These are phyloP conservation scores for western clawed frog (Xenopus tropicalis) DNA, from an alignment of 2,113 vertebrate genomes.

Conservation along the genomic window UCB_Xtro_10.0 CM004445.2:33097501-33098000, in stretches of 20 bases:
- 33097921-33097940: background rate
- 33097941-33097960: background rate
- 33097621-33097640: background rate
- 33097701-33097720: conserved; percentile 36
- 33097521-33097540: too few relatives aligned
- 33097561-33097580: background rate
- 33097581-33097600: background rate
- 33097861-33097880: conserved; percentile 32
- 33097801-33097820: conserved; percentile 52
- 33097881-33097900: conserved; percentile 23
- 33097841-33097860: conserved; percentile 10
- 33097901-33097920: background rate
- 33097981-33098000: background rate
- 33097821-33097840: conserved; percentile 33
- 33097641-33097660: background rate
- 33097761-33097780: conserved; percentile 41
- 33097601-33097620: background rate
- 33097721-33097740: conserved; percentile 46
- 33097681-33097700: conserved; percentile 31
- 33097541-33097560: background rate
- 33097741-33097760: conserved; percentile 43
- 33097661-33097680: background rate
- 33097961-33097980: background rate
- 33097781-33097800: conserved; percentile 48
- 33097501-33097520: too few relatives aligned